Base-by-base conservation (phyloP, 2,888 invertebrate genomes). In the Cantharis rustica region DNA sequence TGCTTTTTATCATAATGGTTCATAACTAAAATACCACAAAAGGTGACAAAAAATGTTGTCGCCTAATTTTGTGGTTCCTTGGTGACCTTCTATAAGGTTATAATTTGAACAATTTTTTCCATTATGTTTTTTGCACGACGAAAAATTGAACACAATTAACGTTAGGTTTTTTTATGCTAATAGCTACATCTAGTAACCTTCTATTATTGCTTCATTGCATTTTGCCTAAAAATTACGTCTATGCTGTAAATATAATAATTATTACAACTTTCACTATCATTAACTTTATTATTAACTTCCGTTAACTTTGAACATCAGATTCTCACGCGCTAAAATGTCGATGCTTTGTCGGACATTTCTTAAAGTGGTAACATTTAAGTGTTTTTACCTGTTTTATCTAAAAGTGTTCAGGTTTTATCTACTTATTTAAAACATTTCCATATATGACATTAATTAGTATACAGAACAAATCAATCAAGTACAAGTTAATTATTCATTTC, bases 271-370 rank as follows among this genome's bases (percentile, higher is more conserved):
- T 80, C 80, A 79, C 80, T 80, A 76, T 79, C 79, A 80, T 80
- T 80, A 80, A 70, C 27, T 79, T 74, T 79, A 80, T 80, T 79
- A 80, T 79, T 73, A 75, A 71, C 79, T 80, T 80, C 80, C 80
- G 79, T 78, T 73, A 74, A 71, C 69, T 62, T 69, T 69, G 76
- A 73, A 73, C 78, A 71, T 78, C 78, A 73, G 72, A 72, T 78
- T 78, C 78, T 78, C 78, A 78, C 78, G 73, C 70, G 69, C 68
- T 77, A 63, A 72, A 31, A 70, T 63, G 61, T 47, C 73, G 69
- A 70, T 31, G 69, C 74, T 72, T 72, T 71, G 69, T 75, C 73
- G 61, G 62, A 71, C 69, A 71, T 61, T 75, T 75, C 61, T 62
- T 69, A 68, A 72, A 69, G 16, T 15, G 64, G 72, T 66, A 23